These are phyloP conservation scores for Balaeniceps rex DNA, from an alignment of 2,113 vertebrate genomes.

Conservation along the genomic window DNA sequence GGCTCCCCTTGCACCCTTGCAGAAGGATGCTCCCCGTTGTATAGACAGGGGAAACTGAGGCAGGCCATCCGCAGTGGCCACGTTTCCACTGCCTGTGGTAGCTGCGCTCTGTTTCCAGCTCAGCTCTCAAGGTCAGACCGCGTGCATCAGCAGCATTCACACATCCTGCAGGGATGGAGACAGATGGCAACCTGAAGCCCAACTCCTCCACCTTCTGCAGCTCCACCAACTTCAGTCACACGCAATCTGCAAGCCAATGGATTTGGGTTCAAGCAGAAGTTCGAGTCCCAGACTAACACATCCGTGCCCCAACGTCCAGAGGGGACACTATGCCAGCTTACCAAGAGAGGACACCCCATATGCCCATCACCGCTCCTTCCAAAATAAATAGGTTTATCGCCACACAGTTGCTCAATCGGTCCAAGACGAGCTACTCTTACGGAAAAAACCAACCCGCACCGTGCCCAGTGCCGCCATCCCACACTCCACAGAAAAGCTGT, in stretches of 20 bases:
- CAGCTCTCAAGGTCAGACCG: not conserved
- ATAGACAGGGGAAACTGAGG: not conserved
- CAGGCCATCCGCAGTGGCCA: not conserved
- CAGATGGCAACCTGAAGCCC: not conserved
- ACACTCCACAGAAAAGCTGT: not conserved
- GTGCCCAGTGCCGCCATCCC: not conserved
- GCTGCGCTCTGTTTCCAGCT: not conserved
- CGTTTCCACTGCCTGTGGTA: not conserved
- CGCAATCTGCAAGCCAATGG: not conserved
- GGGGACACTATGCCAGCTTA: not conserved
- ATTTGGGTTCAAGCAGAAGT: not conserved
- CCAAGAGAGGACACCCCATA: not conserved
- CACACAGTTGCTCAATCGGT: not conserved
- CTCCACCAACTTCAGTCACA: not conserved
- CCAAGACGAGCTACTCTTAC: not conserved
- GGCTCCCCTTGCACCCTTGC: not conserved
- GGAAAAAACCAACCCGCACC: not conserved
- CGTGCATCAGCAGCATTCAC: not conserved
- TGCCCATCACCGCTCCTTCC: not conserved
- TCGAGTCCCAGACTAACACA: not conserved
- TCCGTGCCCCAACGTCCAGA: not conserved
- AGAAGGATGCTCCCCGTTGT: not conserved
- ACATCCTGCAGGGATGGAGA: not conserved
- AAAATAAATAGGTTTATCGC: not conserved
- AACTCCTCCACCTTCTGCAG: not conserved